Conservation (phyloP, 2,113 vertebrate species). For the Anolis carolinensis region DNA sequence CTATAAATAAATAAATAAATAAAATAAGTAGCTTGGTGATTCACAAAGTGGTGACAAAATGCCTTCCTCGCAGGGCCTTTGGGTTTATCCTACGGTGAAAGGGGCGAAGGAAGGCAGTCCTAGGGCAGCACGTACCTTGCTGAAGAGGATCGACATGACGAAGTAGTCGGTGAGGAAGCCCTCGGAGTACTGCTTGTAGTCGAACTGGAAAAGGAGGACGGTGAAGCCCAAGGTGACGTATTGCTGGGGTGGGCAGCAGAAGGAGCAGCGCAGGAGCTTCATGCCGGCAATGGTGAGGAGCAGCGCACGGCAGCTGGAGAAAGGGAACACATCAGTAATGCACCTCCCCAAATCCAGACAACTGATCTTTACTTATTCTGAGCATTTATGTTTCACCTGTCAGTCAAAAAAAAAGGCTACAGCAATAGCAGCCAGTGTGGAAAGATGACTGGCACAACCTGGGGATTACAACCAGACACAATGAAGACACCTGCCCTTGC, state of each 20-base stretch:
- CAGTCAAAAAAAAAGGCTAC: no score
- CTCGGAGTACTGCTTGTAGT: constrained; percentile 89
- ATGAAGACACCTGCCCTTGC: no score
- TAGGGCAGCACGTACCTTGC: constrained; percentile 77
- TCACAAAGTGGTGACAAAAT: no score
- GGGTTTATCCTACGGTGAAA: not conserved
- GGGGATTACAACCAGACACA: no score
- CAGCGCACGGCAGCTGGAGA: constrained; percentile 82
- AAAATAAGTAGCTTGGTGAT: not conserved
- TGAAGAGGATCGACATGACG: constrained; percentile 91
- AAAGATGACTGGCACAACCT: no score
- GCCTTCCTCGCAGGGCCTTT: no score
- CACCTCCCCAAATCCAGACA: not conserved
- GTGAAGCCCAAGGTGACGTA: constrained; percentile 91
- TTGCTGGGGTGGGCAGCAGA: constrained; percentile 87
- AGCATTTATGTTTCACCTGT: no score
- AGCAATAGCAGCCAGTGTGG: no score
- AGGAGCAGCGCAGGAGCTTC: constrained; percentile 88
- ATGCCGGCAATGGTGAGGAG: constrained; percentile 89
- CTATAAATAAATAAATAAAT: no score
- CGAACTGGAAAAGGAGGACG: constrained; percentile 89
- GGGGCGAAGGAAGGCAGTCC: not conserved
- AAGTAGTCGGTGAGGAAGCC: constrained; percentile 91
- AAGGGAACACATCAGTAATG: not conserved
- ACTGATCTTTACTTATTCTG: no score